Percentiles rank a stretch among this genome's conserved stretches.
phyloP scores from a whole-genome alignment of 2,888 invertebrate genomes.

The Adineta ricciae region DNA sequence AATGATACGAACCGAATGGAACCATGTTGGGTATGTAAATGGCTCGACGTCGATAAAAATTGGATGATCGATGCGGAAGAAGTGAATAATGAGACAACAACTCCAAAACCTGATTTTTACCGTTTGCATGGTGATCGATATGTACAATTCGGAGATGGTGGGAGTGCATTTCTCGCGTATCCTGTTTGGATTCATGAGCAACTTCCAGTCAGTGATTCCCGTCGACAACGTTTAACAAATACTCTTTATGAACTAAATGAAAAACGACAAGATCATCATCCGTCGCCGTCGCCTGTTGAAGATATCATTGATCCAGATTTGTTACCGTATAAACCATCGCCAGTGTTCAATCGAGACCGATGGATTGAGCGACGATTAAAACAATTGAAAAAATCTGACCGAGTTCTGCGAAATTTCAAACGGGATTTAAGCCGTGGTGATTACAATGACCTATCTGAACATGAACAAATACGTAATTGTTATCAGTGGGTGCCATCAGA shows the following conservation, averaged over 20 bases:
- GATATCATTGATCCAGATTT: conserved; percentile 17
- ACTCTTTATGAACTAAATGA: background rate
- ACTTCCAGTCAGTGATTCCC: background rate
- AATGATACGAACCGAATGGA: background rate
- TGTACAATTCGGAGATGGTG: background rate
- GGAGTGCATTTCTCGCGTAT: background rate
- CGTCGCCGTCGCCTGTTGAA: background rate
- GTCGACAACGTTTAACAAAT: background rate
- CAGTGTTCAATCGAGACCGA: background rate
- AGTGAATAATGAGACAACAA: background rate
- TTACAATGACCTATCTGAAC: background rate
- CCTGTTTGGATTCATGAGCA: background rate
- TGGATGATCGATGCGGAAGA: background rate
- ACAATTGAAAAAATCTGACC: background rate
- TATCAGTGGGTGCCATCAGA: background rate
- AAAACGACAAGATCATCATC: background rate
- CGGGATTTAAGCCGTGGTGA: background rate
- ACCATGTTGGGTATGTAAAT: background rate
- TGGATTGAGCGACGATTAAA: background rate
- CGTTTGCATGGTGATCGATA: background rate
- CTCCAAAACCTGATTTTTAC: background rate
- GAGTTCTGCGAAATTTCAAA: background rate
- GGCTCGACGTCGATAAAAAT: background rate
- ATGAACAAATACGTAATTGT: background rate
- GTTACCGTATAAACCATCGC: background rate